phyloP scores from a whole-genome alignment of 2,888 invertebrate genomes.

The Perithous albicinctus region DNA sequence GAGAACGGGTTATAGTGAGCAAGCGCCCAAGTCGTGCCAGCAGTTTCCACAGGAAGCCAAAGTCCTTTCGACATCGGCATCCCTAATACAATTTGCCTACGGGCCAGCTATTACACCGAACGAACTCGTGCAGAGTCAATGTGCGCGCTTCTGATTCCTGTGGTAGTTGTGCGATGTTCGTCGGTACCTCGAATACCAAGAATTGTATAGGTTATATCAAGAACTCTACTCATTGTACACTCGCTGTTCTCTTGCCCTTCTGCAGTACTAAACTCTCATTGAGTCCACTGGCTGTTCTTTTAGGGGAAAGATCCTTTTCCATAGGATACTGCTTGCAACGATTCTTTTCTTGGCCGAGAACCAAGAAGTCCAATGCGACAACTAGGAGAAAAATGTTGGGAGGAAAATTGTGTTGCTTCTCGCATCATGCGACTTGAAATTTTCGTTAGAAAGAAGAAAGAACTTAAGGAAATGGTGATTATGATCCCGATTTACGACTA shows the following conservation, averaged over 20 bases:
- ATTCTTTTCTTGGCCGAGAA: constrained; percentile 61
- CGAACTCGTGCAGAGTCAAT: constrained; percentile 63
- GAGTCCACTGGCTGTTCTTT: constrained; percentile 22
- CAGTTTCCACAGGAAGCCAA: constrained; percentile 66
- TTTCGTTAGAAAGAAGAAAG: constrained; percentile 35
- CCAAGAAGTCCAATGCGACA: constrained; percentile 56
- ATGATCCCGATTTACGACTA: constrained; percentile 50
- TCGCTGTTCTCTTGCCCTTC: constrained; percentile 11
- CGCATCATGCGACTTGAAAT: constrained; percentile 15
- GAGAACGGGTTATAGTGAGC: background rate
- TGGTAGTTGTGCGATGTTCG: constrained; percentile 5
- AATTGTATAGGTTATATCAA: background rate
- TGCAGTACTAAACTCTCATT: constrained; percentile 5
- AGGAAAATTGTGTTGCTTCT: constrained; percentile 38
- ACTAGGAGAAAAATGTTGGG: constrained; percentile 13
- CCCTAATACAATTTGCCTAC: constrained; percentile 79
- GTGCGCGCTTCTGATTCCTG: constrained; percentile 27
- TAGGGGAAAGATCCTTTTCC: constrained; percentile 30
- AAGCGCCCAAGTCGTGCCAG: constrained; percentile 29
- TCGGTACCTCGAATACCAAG: background rate
- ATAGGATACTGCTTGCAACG: constrained; percentile 24
- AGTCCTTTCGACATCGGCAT: constrained; percentile 77
- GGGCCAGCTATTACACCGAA: constrained; percentile 77
- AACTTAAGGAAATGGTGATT: constrained; percentile 51
- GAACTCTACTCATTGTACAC: background rate